A percentile compares a stretch with the other conserved stretches of the same genome.
These are phyloP conservation scores for Astyanax mexicanus DNA, from an alignment of 2,797 vertebrate species.

Conservation along the genomic window DNA sequence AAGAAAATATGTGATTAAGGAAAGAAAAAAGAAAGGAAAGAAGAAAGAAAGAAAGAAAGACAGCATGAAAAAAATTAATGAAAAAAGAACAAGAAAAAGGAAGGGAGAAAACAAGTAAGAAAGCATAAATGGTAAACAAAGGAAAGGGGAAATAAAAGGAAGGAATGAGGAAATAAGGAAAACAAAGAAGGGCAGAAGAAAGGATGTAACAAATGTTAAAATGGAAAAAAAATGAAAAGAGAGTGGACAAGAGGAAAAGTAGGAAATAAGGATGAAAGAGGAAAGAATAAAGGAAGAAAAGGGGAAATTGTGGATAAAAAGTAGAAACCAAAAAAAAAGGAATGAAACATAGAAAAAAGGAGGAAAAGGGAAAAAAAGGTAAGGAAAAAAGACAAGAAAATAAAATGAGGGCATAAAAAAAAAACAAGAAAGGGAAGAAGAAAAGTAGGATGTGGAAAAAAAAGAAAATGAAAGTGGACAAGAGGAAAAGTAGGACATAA, in stretches of 20 bases:
- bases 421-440: not conserved
- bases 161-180: too few species aligned
- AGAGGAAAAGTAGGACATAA: not conserved
- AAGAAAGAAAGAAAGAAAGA: not conserved
- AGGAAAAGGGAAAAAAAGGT: constrained; percentile 8
- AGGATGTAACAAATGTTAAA: not conserved
- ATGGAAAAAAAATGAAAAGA: not conserved
- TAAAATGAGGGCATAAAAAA: not conserved
- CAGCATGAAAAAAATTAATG: too few species aligned
- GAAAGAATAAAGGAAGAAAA: not conserved
- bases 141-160: too few species aligned
- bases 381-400: too few species aligned
- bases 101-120: too few species aligned
- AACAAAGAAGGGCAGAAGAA: not conserved
- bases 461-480: not conserved
- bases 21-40: too few species aligned
- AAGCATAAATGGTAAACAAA: too few species aligned
- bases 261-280: too few species aligned
- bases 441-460: not conserved
- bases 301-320: not conserved
- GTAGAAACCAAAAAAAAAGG: not conserved
- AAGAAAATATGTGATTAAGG: too few species aligned
- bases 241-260: not conserved
- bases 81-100: too few species aligned
- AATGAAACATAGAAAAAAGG: not conserved